A percentile compares a stretch with the other conserved stretches of the same genome.
Evolutionary conservation across 2,797 vertebrate genomes (phyloP).

Genomic region (Acanthurus lineatus): DNA sequence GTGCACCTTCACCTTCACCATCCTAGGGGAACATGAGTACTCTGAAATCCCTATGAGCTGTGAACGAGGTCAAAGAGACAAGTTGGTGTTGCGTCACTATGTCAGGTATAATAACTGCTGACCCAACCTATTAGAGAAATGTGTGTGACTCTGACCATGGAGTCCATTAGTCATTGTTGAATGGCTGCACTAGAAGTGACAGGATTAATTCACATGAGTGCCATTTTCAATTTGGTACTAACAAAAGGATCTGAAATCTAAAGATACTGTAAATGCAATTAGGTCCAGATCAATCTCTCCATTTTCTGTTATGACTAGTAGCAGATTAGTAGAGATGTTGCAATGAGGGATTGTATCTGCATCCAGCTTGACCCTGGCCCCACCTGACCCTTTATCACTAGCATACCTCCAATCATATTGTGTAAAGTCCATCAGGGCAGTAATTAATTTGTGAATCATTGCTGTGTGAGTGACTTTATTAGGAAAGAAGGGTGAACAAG

Average conservation of each 20-base stretch:
- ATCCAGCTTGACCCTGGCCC: slow-evolving; percentile 36
- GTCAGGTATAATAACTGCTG: slow-evolving; percentile 35
- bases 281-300: slow-evolving; percentile 59
- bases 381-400: slow-evolving; percentile 50
- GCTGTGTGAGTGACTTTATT: slow-evolving; percentile 56
- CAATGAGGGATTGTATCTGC: slow-evolving; percentile 41
- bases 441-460: slow-evolving; percentile 70
- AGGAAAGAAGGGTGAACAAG: slow-evolving; percentile 35
- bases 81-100: slow-evolving; percentile 30
- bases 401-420: slow-evolving; percentile 62
- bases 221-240: slow-evolving; percentile 60
- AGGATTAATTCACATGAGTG: slow-evolving; percentile 61
- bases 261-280: slow-evolving; percentile 67
- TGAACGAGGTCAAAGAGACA: slow-evolving; percentile 61
- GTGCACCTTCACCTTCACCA: not conserved
- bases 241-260: slow-evolving; percentile 55
- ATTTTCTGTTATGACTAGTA: slow-evolving; percentile 66
- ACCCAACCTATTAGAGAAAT: slow-evolving; percentile 31
- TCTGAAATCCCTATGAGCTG: slow-evolving; percentile 18
- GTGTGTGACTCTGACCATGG: slow-evolving; percentile 32
- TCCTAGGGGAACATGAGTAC: not conserved
- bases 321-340: slow-evolving; percentile 48
- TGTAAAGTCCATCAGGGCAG: slow-evolving; percentile 65
- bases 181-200: slow-evolving; percentile 38
- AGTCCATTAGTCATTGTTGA: slow-evolving; percentile 62